Evolutionary conservation across 2,113 vertebrate species (phyloP), one percentile per base, ranked within the genome.

Genomic region (Cathartes aura): DNA sequence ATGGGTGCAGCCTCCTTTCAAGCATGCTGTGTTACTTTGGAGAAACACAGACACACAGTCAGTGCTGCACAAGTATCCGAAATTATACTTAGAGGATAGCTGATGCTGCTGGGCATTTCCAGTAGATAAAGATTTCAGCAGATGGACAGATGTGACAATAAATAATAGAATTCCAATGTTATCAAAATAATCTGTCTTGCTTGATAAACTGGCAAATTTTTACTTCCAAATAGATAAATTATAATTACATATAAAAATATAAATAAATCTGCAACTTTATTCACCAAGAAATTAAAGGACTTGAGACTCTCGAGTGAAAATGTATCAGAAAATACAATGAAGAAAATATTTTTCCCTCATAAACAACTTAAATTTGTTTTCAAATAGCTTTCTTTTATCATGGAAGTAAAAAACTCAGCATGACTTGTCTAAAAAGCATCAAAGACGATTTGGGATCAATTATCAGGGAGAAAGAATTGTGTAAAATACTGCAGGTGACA

Each of bases 371-470:
- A 82, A 30, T 87, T 88, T 92, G n/a, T 87, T 82, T 94, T 88
- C 47, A 29, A 68, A 83, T 68, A 62, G 38, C 40, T 97, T 92
- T 66, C 80, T 97, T 98, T 98, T 84, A 90, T 97, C 94, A 64
- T 34, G n/a, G 70, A 95, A 96, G 90, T 75, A 27, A 59, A 96
- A 93, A 97, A 87, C 84, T 90, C 87, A 97, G 95, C 83, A 83
- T 60, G 87, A 70, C 71, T 97, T 91, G 64, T 94, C 91, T 97
- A 94, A 95, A 97, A 94, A 91, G 45, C 90, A 94, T 86, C 92
- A 97, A 97, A 98, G 75, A 91, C 73, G 88, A 90, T 97, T 97
- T 92, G 53, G 68, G 90, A 97, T 97, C 96, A 98, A 79, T 94
- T 98, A 85, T 97, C 45, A 79, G 75, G 73, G 82, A 96, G 67